phyloP scores from a whole-genome alignment of 2,797 vertebrate genomes.

The Acanthis flammea region DNA sequence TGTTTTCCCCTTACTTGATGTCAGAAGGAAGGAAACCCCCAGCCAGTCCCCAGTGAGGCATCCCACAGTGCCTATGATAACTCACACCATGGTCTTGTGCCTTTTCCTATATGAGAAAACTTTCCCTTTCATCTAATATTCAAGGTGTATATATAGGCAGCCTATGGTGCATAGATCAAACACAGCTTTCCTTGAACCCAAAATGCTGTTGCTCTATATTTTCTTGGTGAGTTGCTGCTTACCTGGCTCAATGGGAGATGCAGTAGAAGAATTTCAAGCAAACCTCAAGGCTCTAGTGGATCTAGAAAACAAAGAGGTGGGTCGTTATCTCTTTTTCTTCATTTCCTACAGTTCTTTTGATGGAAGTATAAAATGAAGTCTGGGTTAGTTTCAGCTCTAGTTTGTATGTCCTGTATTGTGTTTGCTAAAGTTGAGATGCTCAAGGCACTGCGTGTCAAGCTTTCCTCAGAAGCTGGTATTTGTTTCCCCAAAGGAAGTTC shows the following conservation, averaged over 20 bases:
- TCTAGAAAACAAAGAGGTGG: not conserved
- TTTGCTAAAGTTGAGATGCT: not conserved
- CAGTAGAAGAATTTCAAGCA: not conserved
- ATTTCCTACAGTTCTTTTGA: not conserved
- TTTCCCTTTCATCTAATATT: slow-evolving; percentile 52
- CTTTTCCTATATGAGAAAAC: slow-evolving; percentile 55
- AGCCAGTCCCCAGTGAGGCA: slow-evolving; percentile 26
- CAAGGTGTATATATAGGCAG: slow-evolving; percentile 58
- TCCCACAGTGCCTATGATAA: slow-evolving; percentile 32
- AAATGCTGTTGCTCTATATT: slow-evolving; percentile 24
- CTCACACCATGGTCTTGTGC: not conserved
- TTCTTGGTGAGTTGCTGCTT: slow-evolving; percentile 9
- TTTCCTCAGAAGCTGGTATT: slow-evolving; percentile 26
- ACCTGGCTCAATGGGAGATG: not conserved
- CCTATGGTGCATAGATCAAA: not conserved
- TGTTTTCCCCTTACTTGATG: slow-evolving; percentile 65
- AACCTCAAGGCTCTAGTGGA: not conserved
- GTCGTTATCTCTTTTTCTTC: not conserved
- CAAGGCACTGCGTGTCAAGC: not conserved
- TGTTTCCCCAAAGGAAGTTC: slow-evolving; percentile 64
- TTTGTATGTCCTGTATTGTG: not conserved
- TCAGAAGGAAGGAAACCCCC: slow-evolving; percentile 61
- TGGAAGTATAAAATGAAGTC: not conserved
- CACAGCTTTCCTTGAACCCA: not conserved
- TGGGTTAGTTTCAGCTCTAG: not conserved